A percentile compares a stretch with the other conserved stretches of the same genome.
phyloP scores from a whole-genome alignment of 2,888 invertebrate species.

The Macaria notata region DNA sequence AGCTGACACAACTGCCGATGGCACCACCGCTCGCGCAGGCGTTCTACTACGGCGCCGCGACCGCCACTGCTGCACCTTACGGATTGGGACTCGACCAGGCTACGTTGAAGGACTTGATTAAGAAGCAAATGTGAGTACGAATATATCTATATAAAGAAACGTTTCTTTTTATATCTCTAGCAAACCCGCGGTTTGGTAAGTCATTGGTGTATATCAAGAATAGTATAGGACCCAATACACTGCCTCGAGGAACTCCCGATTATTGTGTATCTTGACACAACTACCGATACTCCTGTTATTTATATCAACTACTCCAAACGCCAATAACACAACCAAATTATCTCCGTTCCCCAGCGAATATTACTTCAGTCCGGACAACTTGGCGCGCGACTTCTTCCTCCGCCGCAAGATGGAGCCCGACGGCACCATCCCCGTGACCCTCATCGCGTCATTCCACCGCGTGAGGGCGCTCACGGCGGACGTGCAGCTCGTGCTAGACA shows the following conservation, averaged over 20 bases:
- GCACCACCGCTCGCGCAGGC: constrained; percentile 63
- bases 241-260: too few species aligned
- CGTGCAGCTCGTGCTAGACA: constrained; percentile 90
- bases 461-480: constrained; percentile 94
- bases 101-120: constrained; percentile 91
- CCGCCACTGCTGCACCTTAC: constrained; percentile 65
- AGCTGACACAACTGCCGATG: constrained; percentile 45
- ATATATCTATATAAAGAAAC: background rate
- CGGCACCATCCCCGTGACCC: constrained; percentile 95
- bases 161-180: too few species aligned
- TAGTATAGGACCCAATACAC: too few species aligned
- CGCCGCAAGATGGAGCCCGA: constrained; percentile 97
- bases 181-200: too few species aligned
- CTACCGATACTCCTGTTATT: too few species aligned
- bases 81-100: constrained; percentile 81
- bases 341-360: constrained; percentile 89
- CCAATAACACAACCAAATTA: too few species aligned
- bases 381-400: constrained; percentile 97
- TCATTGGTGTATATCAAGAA: too few species aligned
- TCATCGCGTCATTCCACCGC: constrained; percentile 98
- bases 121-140: constrained; percentile 93
- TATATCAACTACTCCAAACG: too few species aligned
- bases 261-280: too few species aligned
- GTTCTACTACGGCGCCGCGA: constrained; percentile 85
- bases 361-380: constrained; percentile 98